Percentiles rank a stretch among this genome's conserved stretches.
phyloP scores from a whole-genome alignment of 2,113 vertebrate genomes.

The Todiramphus chloris region DNA sequence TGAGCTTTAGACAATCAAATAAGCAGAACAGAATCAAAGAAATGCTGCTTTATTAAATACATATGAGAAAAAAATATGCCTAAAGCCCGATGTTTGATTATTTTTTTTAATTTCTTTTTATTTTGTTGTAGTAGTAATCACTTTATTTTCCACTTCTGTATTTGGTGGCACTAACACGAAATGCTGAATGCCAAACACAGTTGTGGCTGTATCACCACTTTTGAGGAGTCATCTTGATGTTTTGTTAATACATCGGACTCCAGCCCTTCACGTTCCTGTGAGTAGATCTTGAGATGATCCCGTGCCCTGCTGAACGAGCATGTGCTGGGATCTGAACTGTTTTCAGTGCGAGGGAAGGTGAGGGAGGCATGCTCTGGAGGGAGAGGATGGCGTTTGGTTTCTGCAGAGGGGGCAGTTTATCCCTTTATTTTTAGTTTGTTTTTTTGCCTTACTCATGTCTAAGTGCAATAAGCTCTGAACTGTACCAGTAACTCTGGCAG shows the following conservation, averaged over 20 bases:
- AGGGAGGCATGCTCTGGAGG: background rate
- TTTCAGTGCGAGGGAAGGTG: background rate
- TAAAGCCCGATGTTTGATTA: background rate
- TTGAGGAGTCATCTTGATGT: background rate
- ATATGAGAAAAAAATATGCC: background rate
- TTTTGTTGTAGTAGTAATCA: background rate
- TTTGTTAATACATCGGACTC: background rate
- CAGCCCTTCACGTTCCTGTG: conserved; percentile 15
- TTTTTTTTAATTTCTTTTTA: background rate
- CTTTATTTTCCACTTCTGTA: background rate
- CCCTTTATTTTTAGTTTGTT: conserved; percentile 54
- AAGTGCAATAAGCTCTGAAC: conserved; percentile 81
- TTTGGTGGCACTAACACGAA: background rate
- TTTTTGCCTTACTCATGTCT: conserved; percentile 78
- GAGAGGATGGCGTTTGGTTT: background rate
- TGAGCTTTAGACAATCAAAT: conserved; percentile 73
- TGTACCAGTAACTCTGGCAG: conserved; percentile 57
- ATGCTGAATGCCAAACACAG: conserved; percentile 1
- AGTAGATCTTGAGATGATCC: background rate
- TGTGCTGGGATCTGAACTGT: background rate
- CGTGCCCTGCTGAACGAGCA: background rate
- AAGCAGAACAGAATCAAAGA: conserved; percentile 51
- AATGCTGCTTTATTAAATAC: conserved; percentile 49
- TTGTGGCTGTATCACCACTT: background rate
- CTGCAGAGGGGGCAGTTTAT: conserved; percentile 56